A percentile compares a stretch with the other conserved stretches of the same genome.
Evolutionary conservation across 2,113 vertebrate species (phyloP).

Genomic region (Daphoenositta chrysoptera): DNA sequence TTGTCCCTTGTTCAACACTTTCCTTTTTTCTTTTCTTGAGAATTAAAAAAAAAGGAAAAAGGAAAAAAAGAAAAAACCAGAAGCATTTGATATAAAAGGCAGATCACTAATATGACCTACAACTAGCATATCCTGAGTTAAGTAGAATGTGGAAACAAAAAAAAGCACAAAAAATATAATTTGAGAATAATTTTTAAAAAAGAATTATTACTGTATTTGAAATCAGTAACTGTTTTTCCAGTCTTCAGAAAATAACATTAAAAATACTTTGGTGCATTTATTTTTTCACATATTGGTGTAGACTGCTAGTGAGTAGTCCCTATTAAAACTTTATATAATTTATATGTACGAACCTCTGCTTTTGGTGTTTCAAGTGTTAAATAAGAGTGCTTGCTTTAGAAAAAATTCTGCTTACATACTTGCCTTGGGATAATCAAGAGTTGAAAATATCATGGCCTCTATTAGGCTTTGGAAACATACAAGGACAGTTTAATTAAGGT

Average conservation of each 20-base stretch:
- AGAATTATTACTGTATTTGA: neutral
- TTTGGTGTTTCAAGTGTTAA: neutral
- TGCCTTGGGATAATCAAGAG: neutral
- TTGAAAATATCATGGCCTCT: neutral
- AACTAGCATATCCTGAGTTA: neutral
- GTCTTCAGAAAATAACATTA: neutral
- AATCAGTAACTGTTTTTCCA: neutral
- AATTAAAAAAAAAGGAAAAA: neutral
- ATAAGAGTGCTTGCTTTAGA: neutral
- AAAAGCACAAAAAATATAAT: neutral
- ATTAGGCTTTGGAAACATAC: neutral
- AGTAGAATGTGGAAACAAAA: neutral
- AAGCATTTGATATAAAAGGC: neutral
- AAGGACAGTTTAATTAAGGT: neutral
- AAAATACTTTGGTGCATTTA: neutral
- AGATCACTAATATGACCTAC: neutral
- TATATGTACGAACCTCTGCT: neutral
- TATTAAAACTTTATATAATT: neutral
- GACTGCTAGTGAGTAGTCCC: neutral
- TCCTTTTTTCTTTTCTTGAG: neutral
- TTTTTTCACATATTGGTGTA: neutral
- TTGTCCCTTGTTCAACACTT: neutral
- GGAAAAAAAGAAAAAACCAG: neutral
- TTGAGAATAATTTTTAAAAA: neutral
- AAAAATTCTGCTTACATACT: neutral